These are phyloP conservation scores for Trypoxylus dichotomus DNA, from an alignment of 1,140 invertebrate genomes.

Conservation along the genomic window DNA sequence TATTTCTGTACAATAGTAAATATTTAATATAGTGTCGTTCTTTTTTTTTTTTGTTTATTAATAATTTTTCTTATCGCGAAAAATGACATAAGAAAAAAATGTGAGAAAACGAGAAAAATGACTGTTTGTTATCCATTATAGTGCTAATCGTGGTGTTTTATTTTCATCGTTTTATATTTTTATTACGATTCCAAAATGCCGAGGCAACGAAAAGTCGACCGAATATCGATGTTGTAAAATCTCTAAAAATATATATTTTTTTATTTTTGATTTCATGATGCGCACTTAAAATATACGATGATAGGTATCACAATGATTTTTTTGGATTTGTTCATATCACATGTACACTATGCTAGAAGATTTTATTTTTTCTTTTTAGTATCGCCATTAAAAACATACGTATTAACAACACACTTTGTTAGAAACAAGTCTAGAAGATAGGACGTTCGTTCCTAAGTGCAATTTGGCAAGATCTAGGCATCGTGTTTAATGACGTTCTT, in stretches of 20 bases:
- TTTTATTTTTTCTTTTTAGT: not conserved
- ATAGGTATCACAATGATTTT: conserved; percentile 13
- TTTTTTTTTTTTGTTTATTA: not conserved
- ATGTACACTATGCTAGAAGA: not conserved
- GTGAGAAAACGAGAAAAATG: not conserved
- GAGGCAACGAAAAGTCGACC: not conserved
- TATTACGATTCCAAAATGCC: not conserved
- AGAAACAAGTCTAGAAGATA: no score
- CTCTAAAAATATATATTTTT: conserved; percentile 5
- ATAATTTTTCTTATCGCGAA: no score
- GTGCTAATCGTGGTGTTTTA: conserved; percentile 17
- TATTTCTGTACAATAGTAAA: conserved; percentile 2
- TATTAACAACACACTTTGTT: not conserved
- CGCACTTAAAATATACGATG: conserved; percentile 9
- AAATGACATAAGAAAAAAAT: not conserved
- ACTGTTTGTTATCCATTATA: not conserved
- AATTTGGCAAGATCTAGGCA: conserved; percentile 5
- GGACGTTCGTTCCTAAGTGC: not conserved
- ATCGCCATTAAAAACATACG: conserved; percentile 5
- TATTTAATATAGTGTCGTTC: conserved; percentile 4
- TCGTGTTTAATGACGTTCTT: not conserved
- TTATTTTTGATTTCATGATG: conserved; percentile 2
- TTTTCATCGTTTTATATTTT: not conserved
- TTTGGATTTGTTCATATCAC: conserved; percentile 17
- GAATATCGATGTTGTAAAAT: conserved; percentile 4